phyloP scores from a whole-genome alignment of 2,797 vertebrate genomes.

The Thaleichthys pacificus region DNA sequence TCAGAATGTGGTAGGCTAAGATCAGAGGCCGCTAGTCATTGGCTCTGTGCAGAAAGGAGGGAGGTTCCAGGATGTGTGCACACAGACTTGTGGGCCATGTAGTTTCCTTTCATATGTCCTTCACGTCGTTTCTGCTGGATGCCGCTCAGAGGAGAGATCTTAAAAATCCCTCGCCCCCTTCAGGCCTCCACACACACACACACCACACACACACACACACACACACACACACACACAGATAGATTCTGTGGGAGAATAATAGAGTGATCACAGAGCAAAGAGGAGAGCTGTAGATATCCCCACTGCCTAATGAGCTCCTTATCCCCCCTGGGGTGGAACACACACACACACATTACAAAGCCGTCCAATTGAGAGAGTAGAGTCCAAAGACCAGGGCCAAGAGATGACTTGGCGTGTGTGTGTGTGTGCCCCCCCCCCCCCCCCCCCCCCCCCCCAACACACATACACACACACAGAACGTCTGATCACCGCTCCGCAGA shows the following conservation, averaged over 20 bases:
- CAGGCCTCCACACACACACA: neutral
- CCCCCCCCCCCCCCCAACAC: no score
- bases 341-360: neutral
- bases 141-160: neutral
- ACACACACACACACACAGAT: neutral
- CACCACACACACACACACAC: neutral
- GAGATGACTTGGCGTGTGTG: neutral
- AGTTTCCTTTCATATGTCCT: no score
- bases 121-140: no score
- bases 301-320: constrained; percentile 1
- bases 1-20: no score
- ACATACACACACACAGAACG: constrained; percentile 51
- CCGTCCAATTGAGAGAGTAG: neutral
- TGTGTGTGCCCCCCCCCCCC: neutral
- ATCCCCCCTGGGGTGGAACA: neutral
- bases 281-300: neutral
- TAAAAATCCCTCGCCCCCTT: neutral
- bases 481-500: constrained; percentile 53
- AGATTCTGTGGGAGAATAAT: neutral
- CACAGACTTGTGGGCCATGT: no score
- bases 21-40: no score
- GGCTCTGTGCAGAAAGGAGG: no score
- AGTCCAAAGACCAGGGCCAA: neutral
- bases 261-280: neutral
- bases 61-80: no score